Evolutionary conservation across 2,113 vertebrate species (phyloP).

Genomic region (Dissostichus mawsoni): DNA sequence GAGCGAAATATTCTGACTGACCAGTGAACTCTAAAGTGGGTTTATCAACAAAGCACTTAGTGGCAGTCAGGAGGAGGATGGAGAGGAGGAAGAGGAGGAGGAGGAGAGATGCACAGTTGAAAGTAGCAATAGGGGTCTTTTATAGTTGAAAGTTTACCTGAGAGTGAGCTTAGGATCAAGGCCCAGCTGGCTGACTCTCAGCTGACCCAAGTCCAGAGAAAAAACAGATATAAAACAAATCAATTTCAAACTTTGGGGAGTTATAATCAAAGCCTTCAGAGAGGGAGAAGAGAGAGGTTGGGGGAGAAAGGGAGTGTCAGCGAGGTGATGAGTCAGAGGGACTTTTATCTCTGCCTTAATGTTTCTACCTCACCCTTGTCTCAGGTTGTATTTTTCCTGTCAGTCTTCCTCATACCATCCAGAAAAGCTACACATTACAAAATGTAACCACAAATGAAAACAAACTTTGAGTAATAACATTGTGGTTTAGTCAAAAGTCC

Average conservation of each 20-base stretch:
- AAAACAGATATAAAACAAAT: conserved; percentile 23
- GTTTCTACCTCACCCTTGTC: not conserved
- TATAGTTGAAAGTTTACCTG: conserved; percentile 69
- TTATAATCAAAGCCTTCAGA: conserved; percentile 27
- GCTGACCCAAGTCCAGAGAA: conserved; percentile 37
- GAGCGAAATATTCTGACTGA: conserved; percentile 45
- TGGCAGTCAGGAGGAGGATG: conserved; percentile 20
- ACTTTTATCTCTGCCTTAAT: conserved; percentile 23
- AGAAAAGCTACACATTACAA: not conserved
- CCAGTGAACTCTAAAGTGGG: conserved; percentile 38
- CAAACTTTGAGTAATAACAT: not conserved
- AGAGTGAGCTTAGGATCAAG: conserved; percentile 56
- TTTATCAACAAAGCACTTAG: conserved; percentile 71
- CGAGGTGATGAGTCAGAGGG: conserved; percentile 26
- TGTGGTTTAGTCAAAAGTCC: not conserved
- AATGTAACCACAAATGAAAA: not conserved
- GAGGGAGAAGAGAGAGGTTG: not conserved
- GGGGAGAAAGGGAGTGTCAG: not conserved
- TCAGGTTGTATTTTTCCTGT: not conserved
- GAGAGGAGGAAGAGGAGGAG: not conserved
- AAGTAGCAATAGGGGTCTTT: conserved; percentile 66
- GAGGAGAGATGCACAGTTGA: conserved; percentile 59
- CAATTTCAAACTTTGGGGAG: conserved; percentile 39
- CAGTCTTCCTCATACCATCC: not conserved
- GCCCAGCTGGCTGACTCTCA: conserved; percentile 39